Conservation (phyloP, 2,797 vertebrate species). For the Galago senegalensis region DNA sequence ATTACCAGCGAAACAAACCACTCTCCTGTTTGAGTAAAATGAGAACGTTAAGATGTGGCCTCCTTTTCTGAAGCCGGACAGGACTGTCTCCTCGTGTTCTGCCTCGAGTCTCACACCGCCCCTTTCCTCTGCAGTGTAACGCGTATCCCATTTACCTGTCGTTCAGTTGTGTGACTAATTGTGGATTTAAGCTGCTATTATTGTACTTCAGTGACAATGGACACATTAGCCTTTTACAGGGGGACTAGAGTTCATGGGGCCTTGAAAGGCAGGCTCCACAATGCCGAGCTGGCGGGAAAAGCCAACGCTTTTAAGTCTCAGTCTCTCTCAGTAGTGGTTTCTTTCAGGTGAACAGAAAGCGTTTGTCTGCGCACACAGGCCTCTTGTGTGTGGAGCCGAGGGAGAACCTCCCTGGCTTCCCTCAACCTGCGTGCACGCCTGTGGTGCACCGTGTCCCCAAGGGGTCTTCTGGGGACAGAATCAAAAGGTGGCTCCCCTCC, state of each 20-base stretch:
- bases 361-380: slow-evolving; percentile 80
- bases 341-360: slow-evolving; percentile 80
- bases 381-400: slow-evolving; percentile 82
- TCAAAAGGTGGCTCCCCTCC: not conserved
- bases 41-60: slow-evolving; percentile 57
- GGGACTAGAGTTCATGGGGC: slow-evolving; percentile 78
- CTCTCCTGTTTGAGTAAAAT: slow-evolving; percentile 72
- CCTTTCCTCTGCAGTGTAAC: slow-evolving; percentile 52
- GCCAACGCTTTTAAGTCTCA: slow-evolving; percentile 39
- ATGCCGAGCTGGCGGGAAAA: slow-evolving; percentile 77
- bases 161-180: slow-evolving; percentile 7
- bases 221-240: slow-evolving; percentile 81
- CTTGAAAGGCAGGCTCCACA: slow-evolving; percentile 81
- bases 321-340: slow-evolving; percentile 80
- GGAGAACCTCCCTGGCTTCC: slow-evolving; percentile 79
- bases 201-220: slow-evolving; percentile 86
- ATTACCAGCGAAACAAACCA: slow-evolving; percentile 73
- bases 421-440: slow-evolving; percentile 77
- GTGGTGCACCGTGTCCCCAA: slow-evolving; percentile 79
- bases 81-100: slow-evolving; percentile 39
- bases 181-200: slow-evolving; percentile 82
- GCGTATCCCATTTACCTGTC: slow-evolving; percentile 47
- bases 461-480: slow-evolving; percentile 78
- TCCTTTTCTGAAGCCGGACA: slow-evolving; percentile 36
- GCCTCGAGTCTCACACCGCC: not conserved